These are phyloP conservation scores for Cervus canadensis DNA, from an alignment of 2,113 vertebrate genomes.

Conservation along the genomic window DNA sequence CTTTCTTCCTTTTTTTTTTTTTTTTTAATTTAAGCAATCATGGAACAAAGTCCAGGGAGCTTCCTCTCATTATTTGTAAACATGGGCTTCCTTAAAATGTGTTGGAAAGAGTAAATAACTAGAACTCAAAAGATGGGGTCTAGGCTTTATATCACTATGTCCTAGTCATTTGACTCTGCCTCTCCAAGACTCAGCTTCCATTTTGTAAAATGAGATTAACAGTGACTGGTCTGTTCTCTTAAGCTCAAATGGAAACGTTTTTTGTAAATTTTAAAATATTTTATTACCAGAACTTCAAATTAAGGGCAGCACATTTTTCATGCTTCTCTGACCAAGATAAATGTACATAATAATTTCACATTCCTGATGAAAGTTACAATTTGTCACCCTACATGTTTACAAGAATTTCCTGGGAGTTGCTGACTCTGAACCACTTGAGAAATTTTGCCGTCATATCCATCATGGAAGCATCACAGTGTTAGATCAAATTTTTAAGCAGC, in stretches of 20 bases:
- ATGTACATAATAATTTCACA: neutral
- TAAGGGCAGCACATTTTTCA: neutral
- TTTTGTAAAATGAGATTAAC: neutral
- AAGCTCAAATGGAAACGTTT: neutral
- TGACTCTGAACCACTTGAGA: neutral
- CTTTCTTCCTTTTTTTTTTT: neutral
- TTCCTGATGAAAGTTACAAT: neutral
- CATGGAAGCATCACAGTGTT: neutral
- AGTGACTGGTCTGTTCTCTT: neutral
- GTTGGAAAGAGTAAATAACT: neutral
- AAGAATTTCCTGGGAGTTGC: neutral
- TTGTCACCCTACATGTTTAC: neutral
- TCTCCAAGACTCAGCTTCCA: neutral
- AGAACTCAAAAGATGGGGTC: neutral
- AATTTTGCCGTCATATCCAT: neutral
- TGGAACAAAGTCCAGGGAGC: neutral
- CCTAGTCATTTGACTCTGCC: neutral
- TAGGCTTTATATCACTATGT: neutral
- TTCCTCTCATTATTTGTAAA: neutral
- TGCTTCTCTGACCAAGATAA: neutral
- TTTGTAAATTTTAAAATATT: neutral
- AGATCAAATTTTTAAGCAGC: neutral
- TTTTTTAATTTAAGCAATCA: neutral
- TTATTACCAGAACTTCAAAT: neutral
- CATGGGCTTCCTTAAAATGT: neutral